Conservation (phyloP, 2,113 vertebrate genomes). For the Fulmarus glacialis region DNA sequence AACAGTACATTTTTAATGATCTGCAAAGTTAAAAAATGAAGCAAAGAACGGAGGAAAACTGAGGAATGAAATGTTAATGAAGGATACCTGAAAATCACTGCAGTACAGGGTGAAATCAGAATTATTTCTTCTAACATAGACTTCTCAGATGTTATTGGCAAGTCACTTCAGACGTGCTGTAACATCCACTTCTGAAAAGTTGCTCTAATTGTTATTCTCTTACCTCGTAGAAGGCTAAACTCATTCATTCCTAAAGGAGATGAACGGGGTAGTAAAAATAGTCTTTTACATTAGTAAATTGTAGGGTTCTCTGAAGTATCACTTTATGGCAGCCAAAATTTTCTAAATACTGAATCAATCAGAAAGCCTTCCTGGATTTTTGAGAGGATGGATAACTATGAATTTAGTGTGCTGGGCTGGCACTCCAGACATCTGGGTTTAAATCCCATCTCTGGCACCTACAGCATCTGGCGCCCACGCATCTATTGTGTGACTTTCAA, state of each 20-base stretch:
- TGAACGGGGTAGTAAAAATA: neutral
- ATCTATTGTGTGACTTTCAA: neutral
- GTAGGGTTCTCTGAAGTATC: neutral
- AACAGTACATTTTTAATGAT: neutral
- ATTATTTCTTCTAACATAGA: neutral
- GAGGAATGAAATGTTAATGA: neutral
- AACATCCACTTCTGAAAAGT: neutral
- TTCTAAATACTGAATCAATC: neutral
- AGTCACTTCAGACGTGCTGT: neutral
- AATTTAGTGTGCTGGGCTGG: neutral
- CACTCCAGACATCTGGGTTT: neutral
- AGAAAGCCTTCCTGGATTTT: neutral
- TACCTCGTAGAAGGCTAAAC: neutral
- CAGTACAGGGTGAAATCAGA: neutral
- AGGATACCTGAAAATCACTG: neutral
- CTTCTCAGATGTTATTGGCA: neutral
- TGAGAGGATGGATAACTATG: neutral
- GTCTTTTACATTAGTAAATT: neutral
- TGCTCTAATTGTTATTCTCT: neutral
- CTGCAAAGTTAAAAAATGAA: neutral
- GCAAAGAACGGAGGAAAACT: neutral
- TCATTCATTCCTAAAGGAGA: neutral
- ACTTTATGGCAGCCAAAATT: neutral
- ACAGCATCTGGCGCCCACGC: neutral
- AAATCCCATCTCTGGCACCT: neutral